Percentiles rank a stretch among this genome's conserved stretches.
phyloP scores from a whole-genome alignment of 2,888 invertebrate species.

The Rhopalosiphum nymphaeae region DNA sequence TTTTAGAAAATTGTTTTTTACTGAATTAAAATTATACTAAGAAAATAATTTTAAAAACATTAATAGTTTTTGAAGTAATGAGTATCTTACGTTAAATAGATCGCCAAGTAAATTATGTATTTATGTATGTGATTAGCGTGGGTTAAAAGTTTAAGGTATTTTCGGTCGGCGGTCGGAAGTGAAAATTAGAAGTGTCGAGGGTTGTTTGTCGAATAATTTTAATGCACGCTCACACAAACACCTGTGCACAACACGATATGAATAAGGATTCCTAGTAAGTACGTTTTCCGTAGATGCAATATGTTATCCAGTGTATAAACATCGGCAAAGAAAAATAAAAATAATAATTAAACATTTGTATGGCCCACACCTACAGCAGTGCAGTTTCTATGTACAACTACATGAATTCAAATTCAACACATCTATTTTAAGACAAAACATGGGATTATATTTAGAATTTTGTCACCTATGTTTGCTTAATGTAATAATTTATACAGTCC shows the following conservation, averaged over 20 bases:
- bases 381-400: neutral
- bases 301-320: neutral
- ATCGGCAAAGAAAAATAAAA: neutral
- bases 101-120: neutral
- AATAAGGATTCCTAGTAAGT: neutral
- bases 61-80: neutral
- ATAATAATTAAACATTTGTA: neutral
- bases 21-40: too few species aligned
- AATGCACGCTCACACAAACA: neutral
- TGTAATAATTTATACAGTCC: too few species aligned
- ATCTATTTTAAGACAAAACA: too few species aligned
- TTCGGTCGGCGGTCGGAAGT: neutral
- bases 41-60: neutral
- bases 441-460: too few species aligned
- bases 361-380: neutral
- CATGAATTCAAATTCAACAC: too few species aligned
- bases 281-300: neutral
- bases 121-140: neutral
- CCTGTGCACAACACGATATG: constrained; percentile 2
- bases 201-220: constrained; percentile 32
- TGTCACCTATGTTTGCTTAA: too few species aligned
- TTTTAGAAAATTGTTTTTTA: too few species aligned
- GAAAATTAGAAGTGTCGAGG: neutral
- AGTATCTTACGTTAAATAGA: neutral
- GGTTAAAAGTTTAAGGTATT: constrained; percentile 37